phyloP scores from a whole-genome alignment of 2,113 vertebrate genomes.

The Arenaria interpres region DNA sequence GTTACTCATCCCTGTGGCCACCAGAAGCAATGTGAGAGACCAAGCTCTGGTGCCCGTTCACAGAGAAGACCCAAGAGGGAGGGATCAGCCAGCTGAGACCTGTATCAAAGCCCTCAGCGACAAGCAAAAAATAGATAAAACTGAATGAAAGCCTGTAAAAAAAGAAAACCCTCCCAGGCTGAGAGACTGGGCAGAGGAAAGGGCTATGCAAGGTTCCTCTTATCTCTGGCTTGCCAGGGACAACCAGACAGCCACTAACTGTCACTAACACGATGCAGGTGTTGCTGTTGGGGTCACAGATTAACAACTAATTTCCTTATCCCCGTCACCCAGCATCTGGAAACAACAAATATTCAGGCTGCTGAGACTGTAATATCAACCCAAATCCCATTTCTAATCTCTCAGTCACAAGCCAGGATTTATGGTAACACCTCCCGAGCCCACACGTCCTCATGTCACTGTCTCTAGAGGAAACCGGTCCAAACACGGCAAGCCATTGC shows the following conservation, averaged over 20 bases:
- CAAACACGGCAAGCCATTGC: background rate
- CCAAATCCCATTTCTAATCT: background rate
- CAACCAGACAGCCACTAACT: background rate
- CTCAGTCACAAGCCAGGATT: background rate
- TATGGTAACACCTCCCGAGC: background rate
- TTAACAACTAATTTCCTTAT: background rate
- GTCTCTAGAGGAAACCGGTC: background rate
- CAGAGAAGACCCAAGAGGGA: background rate
- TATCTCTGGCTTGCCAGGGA: background rate
- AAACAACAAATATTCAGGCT: background rate
- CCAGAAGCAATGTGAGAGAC: background rate
- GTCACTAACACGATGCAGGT: accelerated
- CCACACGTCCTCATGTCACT: background rate
- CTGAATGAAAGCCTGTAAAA: background rate
- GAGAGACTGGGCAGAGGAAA: background rate
- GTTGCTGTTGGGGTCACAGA: background rate
- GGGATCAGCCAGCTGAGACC: background rate
- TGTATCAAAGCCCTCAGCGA: background rate
- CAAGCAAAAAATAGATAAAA: background rate
- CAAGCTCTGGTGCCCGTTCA: background rate
- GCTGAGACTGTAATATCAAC: background rate
- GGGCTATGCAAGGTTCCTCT: background rate
- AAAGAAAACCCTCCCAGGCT: background rate
- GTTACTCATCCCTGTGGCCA: background rate
- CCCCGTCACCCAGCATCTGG: background rate